A percentile compares a stretch with the other conserved stretches of the same genome.
phyloP scores from a whole-genome alignment of 2,797 vertebrate species.

The Australoheros facetus region DNA sequence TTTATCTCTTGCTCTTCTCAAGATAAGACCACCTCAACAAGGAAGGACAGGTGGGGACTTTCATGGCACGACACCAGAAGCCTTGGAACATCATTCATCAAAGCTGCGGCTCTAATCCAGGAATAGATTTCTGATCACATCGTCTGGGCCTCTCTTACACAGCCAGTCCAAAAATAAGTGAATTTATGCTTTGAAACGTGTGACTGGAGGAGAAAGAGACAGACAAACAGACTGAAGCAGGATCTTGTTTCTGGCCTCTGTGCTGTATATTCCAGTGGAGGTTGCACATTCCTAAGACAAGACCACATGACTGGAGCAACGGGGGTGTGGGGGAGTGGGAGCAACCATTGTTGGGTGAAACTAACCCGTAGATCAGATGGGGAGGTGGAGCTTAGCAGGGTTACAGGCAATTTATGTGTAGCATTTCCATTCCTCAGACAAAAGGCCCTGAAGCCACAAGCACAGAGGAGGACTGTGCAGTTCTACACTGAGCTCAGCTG shows the following conservation, averaged over 20 bases:
- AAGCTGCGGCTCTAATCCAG: neutral
- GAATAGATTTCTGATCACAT: slow-evolving; percentile 35
- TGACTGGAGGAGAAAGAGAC: slow-evolving; percentile 21
- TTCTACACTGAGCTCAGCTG: neutral
- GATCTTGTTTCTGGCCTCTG: slow-evolving; percentile 62
- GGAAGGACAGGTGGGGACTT: slow-evolving; percentile 2
- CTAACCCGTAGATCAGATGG: slow-evolving; percentile 44
- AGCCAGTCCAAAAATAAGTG: slow-evolving; percentile 3
- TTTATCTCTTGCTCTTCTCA: neutral
- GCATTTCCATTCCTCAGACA: slow-evolving; percentile 48
- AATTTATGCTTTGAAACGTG: slow-evolving; percentile 23
- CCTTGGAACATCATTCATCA: slow-evolving; percentile 13
- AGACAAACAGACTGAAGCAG: slow-evolving; percentile 45
- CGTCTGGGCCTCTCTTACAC: slow-evolving; percentile 17
- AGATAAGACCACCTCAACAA: slow-evolving; percentile 8
- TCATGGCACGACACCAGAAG: neutral
- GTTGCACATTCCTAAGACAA: slow-evolving; percentile 75
- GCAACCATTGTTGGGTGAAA: slow-evolving; percentile 60
- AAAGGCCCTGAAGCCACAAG: slow-evolving; percentile 37
- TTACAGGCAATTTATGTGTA: slow-evolving; percentile 45
- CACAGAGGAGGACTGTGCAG: slow-evolving; percentile 16
- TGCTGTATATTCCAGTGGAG: slow-evolving; percentile 74
- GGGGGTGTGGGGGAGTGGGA: slow-evolving; percentile 37
- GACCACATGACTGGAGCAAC: slow-evolving; percentile 70
- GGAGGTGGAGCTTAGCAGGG: neutral